Conservation (phyloP, 2,797 vertebrate genomes). For the Halcyon badia region DNA sequence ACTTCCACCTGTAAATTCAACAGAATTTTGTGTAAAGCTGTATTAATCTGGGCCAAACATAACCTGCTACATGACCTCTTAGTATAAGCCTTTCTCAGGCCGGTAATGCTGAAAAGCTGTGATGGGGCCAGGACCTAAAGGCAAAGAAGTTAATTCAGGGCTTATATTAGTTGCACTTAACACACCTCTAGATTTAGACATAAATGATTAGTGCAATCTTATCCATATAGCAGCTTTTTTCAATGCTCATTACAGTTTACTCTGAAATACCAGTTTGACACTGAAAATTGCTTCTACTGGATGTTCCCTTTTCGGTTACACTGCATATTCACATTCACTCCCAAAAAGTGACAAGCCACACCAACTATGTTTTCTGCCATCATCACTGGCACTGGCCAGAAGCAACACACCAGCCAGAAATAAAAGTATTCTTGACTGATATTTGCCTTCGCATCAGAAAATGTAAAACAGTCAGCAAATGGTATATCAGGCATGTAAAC, state of each 20-base stretch:
- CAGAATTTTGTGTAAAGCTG: not conserved
- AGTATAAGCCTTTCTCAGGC: not conserved
- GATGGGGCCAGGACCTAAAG: not conserved
- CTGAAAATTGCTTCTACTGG: not conserved
- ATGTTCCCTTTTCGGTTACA: not conserved
- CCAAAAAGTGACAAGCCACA: not conserved
- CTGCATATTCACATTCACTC: not conserved
- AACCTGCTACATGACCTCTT: not conserved
- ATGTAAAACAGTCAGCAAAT: not conserved
- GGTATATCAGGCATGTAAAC: not conserved
- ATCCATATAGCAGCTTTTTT: not conserved
- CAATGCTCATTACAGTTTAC: not conserved
- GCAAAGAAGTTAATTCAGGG: not conserved
- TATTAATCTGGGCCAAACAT: not conserved
- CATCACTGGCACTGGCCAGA: not conserved
- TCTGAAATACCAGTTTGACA: not conserved
- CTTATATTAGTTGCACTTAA: not conserved
- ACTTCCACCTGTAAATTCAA: fast-evolving
- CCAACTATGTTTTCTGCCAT: not conserved
- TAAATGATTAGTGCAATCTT: not conserved
- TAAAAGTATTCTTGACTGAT: not conserved
- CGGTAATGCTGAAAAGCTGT: not conserved
- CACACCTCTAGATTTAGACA: not conserved
- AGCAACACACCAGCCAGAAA: not conserved
- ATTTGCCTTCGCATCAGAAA: not conserved